phyloP scores from a whole-genome alignment of 2,113 vertebrate genomes.

The Elanus axillaris region DNA sequence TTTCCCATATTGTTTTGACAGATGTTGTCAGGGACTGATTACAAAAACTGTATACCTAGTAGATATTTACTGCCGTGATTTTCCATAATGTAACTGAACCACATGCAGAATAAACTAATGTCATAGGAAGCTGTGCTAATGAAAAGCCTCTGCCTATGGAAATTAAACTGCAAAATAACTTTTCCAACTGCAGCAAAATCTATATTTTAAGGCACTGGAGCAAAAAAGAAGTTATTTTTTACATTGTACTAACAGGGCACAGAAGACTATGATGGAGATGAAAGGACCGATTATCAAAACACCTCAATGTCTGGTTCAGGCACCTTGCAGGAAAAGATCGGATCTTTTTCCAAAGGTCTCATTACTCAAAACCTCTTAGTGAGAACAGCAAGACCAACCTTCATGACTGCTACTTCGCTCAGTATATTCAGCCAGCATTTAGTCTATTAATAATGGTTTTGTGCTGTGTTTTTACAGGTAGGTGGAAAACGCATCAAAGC shows the following conservation, averaged over 20 bases:
- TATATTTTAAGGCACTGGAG: neutral
- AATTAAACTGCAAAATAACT: neutral
- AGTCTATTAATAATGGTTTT: neutral
- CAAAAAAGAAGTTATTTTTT: neutral
- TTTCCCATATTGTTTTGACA: slow-evolving; percentile 57
- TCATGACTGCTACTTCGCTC: neutral
- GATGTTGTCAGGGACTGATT: slow-evolving; percentile 16
- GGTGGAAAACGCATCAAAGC: neutral
- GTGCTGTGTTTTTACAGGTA: neutral
- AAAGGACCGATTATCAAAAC: neutral
- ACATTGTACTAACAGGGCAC: neutral
- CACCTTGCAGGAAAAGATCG: neutral
- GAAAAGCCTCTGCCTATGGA: neutral
- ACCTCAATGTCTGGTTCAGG: neutral
- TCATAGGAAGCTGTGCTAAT: neutral
- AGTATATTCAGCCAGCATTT: neutral
- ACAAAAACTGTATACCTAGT: slow-evolving; percentile 31
- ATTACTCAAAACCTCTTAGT: neutral
- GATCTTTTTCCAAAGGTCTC: neutral
- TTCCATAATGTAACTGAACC: neutral
- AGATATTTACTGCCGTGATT: neutral
- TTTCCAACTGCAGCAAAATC: neutral
- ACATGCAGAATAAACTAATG: neutral
- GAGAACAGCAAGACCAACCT: neutral
- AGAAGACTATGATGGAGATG: neutral